Evolutionary conservation across 2,797 vertebrate genomes (phyloP), one percentile per base, ranked within the genome.

Genomic region (Margarornis squamiger): DNA sequence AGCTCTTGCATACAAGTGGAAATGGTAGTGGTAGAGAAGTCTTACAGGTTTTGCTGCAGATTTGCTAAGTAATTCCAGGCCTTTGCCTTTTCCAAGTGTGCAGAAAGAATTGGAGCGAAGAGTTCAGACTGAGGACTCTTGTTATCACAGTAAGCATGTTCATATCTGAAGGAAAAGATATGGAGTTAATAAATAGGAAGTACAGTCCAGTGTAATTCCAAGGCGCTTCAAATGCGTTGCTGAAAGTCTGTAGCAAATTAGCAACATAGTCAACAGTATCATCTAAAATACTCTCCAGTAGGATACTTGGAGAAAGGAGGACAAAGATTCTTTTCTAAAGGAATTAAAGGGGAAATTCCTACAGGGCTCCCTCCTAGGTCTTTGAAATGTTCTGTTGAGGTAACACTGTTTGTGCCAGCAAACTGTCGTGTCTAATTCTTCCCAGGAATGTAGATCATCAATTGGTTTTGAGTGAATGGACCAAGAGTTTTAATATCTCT

Each of bases 41-140:
- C 30, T 48, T 46, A 15, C 12, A 58, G n/a, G 36, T 55, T 79
- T 55, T 84, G 39, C 18, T 66, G 4, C 27, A 52, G n/a, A 13
- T 29, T 66, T 89, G 27, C 34, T 14, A 8, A 74, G 27, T 58
- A 61, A 79, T 73, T 84, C 38, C 20, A 82, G 63, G 34, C 24
- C 93, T 34, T 94, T 76, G 87, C 61, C 52, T 91, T 98, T 97
- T 59, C 54, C 82, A 97, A 97, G 61, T 57, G 30, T 92, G n/a
- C 46, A 79, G 66, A 46, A 67, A 97, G 94, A 89, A 49, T 82
- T 97, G 93, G 90, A 89, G 65, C 88, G 65, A 97, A 75, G 62
- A 79, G 82, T 93, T 97, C 86, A 80, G 89, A 67, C 38, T 55
- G 72, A 93, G 81, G 62, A 45, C 36, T 91, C 23, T 82, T 81